Conservation (phyloP, 2,797 vertebrate genomes). For the Myotis vivesi region DNA sequence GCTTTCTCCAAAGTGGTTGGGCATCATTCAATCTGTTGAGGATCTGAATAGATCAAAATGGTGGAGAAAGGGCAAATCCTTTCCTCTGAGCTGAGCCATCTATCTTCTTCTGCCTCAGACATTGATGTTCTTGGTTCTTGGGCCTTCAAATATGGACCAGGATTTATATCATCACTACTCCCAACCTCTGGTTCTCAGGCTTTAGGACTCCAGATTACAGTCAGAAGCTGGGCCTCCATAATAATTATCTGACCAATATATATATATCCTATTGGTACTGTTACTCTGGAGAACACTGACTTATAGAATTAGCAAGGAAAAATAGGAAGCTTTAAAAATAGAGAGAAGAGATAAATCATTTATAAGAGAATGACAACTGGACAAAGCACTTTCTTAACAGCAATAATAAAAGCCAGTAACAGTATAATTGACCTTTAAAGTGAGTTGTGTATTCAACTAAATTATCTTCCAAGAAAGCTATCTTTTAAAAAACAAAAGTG, state of each 20-base stretch:
- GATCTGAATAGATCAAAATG: neutral
- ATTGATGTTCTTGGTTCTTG: neutral
- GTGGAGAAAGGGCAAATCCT: neutral
- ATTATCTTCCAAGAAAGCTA: slow-evolving; percentile 8
- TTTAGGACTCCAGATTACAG: neutral
- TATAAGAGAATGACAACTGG: neutral
- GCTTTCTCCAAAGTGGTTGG: neutral
- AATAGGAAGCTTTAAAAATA: neutral
- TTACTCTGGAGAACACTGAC: neutral
- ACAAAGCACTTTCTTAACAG: neutral
- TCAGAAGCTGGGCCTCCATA: neutral
- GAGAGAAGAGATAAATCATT: neutral
- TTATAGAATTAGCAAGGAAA: slow-evolving; percentile 14
- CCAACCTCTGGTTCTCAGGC: neutral
- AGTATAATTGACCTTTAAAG: neutral
- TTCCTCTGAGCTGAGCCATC: neutral
- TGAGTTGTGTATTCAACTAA: neutral
- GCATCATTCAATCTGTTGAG: neutral
- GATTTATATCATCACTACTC: neutral
- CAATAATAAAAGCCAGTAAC: neutral
- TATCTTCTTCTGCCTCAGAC: neutral
- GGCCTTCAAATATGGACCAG: neutral
- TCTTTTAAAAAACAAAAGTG: slow-evolving; percentile 1
- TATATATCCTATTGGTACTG: neutral
- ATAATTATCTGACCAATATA: neutral